phyloP scores from a whole-genome alignment of 2,113 vertebrate species.

The Megaptera novaeangliae region DNA sequence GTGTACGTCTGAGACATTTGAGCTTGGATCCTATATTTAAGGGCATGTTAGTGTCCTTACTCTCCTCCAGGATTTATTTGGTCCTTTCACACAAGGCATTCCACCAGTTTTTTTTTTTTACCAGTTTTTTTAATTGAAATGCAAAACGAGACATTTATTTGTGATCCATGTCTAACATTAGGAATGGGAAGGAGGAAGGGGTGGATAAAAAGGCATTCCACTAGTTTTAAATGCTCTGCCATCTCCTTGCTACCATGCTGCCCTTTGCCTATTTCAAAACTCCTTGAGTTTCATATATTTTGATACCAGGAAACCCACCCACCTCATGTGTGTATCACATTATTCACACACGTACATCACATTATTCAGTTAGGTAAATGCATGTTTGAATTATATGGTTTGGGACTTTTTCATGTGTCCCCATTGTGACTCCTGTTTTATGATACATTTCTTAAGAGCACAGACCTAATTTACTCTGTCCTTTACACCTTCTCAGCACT shows the following conservation, averaged over 20 bases:
- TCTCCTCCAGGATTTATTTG: background rate
- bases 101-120: background rate
- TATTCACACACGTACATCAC: background rate
- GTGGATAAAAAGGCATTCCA: background rate
- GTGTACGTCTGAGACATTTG: background rate
- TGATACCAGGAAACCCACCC: background rate
- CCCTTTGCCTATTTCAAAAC: background rate
- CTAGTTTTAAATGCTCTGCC: background rate
- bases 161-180: conserved; percentile 67
- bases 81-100: background rate
- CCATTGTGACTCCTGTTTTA: background rate
- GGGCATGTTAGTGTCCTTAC: background rate
- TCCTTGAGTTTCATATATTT: background rate
- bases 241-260: background rate
- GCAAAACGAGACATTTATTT: conserved; percentile 68
- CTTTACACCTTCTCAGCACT: background rate
- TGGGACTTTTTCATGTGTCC: background rate
- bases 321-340: background rate
- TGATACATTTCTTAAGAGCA: background rate
- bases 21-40: background rate
- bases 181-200: conserved; percentile 45
- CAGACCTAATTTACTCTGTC: background rate
- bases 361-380: background rate
- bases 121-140: conserved; percentile 47
- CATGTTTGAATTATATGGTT: background rate